phyloP scores from a whole-genome alignment of 2,113 vertebrate genomes.

The Mormyrus lacerda region DNA sequence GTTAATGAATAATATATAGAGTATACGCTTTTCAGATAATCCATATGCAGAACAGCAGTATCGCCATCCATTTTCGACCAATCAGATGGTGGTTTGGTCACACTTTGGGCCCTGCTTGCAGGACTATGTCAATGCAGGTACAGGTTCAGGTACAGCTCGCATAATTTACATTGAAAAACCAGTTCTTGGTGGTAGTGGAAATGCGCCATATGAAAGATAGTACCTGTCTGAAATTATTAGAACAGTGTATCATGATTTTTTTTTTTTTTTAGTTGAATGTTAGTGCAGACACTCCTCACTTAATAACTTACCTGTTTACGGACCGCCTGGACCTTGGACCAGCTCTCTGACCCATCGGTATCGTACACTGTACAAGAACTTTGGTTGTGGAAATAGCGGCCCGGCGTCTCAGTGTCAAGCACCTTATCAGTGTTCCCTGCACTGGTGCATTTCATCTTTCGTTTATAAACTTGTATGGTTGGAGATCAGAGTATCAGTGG shows the following conservation, averaged over 20 bases:
- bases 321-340: not conserved
- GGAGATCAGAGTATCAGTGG: too few relatives aligned
- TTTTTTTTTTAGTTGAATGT: not conserved
- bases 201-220: not conserved
- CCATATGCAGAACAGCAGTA: not conserved
- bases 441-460: not conserved
- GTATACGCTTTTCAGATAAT: not conserved
- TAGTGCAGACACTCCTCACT: not conserved
- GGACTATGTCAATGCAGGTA: not conserved
- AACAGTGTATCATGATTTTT: not conserved
- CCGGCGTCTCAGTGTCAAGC: not conserved
- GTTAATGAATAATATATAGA: not conserved
- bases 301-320: not conserved
- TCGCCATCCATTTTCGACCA: not conserved
- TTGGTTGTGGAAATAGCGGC: not conserved
- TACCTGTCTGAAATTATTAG: not conserved
- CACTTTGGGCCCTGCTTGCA: not conserved
- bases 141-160: not conserved
- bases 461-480: not conserved
- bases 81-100: not conserved
- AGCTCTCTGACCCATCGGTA: not conserved
- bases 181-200: not conserved
- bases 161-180: not conserved
- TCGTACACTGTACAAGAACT: not conserved
- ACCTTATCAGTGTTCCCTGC: not conserved